phyloP scores from a whole-genome alignment of 2,113 vertebrate genomes.

The Boulengeromyrus knoepffleri region DNA sequence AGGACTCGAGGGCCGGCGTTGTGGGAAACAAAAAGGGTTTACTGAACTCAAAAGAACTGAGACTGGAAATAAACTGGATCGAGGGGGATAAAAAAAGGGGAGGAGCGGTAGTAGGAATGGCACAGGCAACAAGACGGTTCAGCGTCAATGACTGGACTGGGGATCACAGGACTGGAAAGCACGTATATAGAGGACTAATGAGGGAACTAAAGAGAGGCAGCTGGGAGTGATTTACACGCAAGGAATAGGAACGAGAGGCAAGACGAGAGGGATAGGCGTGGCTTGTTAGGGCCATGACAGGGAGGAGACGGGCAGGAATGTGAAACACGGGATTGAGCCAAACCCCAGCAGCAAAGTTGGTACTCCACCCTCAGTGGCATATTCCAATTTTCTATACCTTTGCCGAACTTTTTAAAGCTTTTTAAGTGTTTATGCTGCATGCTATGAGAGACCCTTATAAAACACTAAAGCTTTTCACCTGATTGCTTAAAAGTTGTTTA shows the following conservation, averaged over 20 bases:
- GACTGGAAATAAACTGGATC: not conserved
- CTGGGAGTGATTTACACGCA: not conserved
- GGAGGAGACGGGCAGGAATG: not conserved
- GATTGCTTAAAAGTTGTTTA: not conserved
- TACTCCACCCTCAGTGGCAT: not conserved
- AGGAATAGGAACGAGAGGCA: not conserved
- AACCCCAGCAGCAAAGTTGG: not conserved
- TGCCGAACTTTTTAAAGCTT: not conserved
- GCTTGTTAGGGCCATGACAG: not conserved
- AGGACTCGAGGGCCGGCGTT: not conserved
- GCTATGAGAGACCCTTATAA: not conserved
- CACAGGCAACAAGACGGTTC: not conserved
- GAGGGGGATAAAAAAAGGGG: not conserved
- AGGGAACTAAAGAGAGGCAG: not conserved
- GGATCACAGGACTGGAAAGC: not conserved
- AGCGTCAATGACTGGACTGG: not conserved
- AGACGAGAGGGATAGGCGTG: not conserved
- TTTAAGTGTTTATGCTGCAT: not conserved
- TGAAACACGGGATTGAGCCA: not conserved
- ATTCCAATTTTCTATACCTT: not conserved
- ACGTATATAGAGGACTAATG: not conserved
- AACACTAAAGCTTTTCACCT: not conserved
- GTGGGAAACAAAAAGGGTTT: not conserved
- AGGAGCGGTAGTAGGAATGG: not conserved
- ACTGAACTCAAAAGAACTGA: not conserved